Evolutionary conservation across 2,113 vertebrate species (phyloP), one percentile per base, ranked within the genome.

Genomic region (Opisthocomus hoazin): DNA sequence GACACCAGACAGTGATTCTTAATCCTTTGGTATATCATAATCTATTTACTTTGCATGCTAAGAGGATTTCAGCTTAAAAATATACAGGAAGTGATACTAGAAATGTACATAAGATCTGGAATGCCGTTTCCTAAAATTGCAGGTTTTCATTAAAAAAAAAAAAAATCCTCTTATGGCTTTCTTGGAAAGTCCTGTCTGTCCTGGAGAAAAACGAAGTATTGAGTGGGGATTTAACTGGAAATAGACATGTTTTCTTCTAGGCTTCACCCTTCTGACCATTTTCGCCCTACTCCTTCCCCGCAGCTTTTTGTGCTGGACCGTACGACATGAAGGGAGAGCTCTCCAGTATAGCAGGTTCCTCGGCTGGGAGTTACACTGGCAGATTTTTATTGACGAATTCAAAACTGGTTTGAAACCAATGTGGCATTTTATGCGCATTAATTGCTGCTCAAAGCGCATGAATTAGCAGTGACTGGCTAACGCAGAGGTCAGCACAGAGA

Each of bases 41-140:
- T 99, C 99, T 99, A 98, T 99, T 99, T 99, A 99, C 98, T 99
- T 98, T 98, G 98, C 98, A 99, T 98, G 98, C 98, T 99, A 99
- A 99, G 98, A 99, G 98, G 98, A 99, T 99, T 99, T 99, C 97
- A 97, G 97, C 97, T 98, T 98, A 98, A 98, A 99, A 98, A 98
- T 98, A 98, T 98, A 99, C 97, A 98, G 98, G 98, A 98, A 98
- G 96, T 95, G 97, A 98, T 98, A 98, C 97, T 98, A 98, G 97
- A 98, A 99, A 99, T 98, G 98, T 98, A 98, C 97, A 98, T 97
- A 98, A 98, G 97, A 98, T 98, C 97, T 98, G 96, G 93, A 97
- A 96, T 95, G 94, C 95, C 65, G 26, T 98, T 98, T 97, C 88
- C 93, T 94, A 94, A 97, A 97, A 97, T 94, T 76, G 29, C 85